phyloP scores from a whole-genome alignment of 2,113 vertebrate species.

The Microtus pennsylvanicus region DNA sequence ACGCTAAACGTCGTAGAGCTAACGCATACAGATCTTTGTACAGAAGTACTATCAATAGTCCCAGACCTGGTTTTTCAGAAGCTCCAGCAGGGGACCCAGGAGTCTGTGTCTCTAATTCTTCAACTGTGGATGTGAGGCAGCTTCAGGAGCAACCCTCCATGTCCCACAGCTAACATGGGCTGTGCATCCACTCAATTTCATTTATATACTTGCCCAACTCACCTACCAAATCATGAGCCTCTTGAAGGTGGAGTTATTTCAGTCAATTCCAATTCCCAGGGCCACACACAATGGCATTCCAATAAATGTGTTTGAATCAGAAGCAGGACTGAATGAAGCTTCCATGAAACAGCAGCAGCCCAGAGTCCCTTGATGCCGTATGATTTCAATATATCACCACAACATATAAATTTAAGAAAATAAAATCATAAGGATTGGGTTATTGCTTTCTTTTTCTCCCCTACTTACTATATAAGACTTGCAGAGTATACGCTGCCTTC shows the following conservation, averaged over 20 bases:
- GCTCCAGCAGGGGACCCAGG: neutral
- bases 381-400: neutral
- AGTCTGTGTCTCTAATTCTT: neutral
- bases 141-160: neutral
- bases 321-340: neutral
- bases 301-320: neutral
- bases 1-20: neutral
- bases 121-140: no score
- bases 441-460: neutral
- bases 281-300: neutral
- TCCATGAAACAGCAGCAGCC: neutral
- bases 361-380: neutral
- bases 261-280: neutral
- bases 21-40: neutral
- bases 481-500: neutral
- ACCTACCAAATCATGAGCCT: neutral
- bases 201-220: neutral
- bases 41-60: neutral
- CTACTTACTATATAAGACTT: neutral
- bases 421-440: constrained; percentile 13
- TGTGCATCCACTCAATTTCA: neutral
- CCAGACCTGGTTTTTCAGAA: neutral
- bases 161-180: neutral
- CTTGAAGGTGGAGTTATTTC: neutral
- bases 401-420: neutral